Evolutionary conservation across 2,888 invertebrate species (phyloP), one percentile per base, ranked within the genome.

Genomic region (Polydrusus cervinus): DNA sequence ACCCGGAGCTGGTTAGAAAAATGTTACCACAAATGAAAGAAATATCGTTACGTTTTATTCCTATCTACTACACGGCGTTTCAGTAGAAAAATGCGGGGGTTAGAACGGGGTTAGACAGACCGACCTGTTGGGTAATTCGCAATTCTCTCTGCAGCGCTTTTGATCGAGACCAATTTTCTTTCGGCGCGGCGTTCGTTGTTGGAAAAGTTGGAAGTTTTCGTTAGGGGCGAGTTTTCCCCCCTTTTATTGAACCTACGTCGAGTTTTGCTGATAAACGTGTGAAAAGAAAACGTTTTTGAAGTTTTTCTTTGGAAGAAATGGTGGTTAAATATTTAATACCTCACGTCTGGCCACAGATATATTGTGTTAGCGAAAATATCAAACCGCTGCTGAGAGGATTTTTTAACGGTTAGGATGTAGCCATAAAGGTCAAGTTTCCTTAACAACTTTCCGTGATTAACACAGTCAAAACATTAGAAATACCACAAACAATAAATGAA

Each of bases 51-150:
- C n/a, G n/a, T 30, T 14, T 30, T 14, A 10, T 55, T 30, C 65
- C 64, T 71, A 20, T 49, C 57, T 40, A 53, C 20, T 9, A 30
- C 18, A 53, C 2, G 47, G 16, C 47, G 53, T 66, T 53, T 53
- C 38, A 62, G 61, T 62, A 64, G 71, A 75, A 75, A 71, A 75
- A 75, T 75, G 75, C 71, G 68, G 64, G 67, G 75, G 67, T 66
- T 75, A 71, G 66, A 34, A 38, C 67, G 61, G 75, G 75, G 75
- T 75, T 71, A 75, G 75, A 75, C 75, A 60, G 75, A 38, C 64
- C 75, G 75, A 75, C 75, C 75, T 75, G 75, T 75, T 75, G 75
- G 75, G 75, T 72, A 72, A 75, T 75, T 75, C 75, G 71, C 75
- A 75, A 75, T 75, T 75, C 75, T 75, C 75, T 75, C 75, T 75